These are phyloP conservation scores for Emmelina monodactyla DNA, from an alignment of 2,888 invertebrate genomes.

Conservation along the genomic window DNA sequence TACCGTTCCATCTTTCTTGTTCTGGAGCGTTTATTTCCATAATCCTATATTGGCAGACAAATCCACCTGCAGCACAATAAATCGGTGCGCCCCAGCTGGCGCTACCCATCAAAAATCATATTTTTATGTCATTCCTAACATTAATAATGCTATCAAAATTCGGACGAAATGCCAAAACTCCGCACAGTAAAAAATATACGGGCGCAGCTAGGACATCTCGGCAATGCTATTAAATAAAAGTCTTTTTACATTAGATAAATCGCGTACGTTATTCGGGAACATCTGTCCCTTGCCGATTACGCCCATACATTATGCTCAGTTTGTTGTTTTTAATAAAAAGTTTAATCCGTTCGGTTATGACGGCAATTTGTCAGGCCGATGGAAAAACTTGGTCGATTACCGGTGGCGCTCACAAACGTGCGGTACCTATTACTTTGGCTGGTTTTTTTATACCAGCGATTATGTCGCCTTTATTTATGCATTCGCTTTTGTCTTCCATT, in stretches of 20 bases:
- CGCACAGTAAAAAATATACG: constrained; percentile 53
- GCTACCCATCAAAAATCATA: constrained; percentile 45
- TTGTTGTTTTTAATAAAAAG: constrained; percentile 67
- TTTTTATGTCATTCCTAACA: constrained; percentile 50
- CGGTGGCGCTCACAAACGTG: constrained; percentile 29
- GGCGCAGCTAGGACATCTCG: constrained; percentile 56
- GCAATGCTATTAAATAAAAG: constrained; percentile 62
- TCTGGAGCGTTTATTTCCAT: constrained; percentile 14
- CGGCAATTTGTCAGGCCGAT: constrained; percentile 61
- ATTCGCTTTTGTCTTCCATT: constrained; percentile 59
- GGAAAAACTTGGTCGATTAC: constrained; percentile 63
- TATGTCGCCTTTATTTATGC: constrained; percentile 59
- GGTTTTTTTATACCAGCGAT: constrained; percentile 42
- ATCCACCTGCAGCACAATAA: constrained; percentile 47
- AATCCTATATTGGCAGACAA: constrained; percentile 19
- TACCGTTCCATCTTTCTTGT: constrained; percentile 27
- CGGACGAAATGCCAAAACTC: constrained; percentile 46
- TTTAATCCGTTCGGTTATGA: constrained; percentile 66
- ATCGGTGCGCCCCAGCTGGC: constrained; percentile 40
- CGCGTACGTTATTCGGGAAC: constrained; percentile 58
- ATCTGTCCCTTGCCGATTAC: constrained; percentile 64
- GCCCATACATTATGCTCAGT: constrained; percentile 63
- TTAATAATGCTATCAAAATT: constrained; percentile 55
- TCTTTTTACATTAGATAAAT: constrained; percentile 65
- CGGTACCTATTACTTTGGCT: constrained; percentile 4